Evolutionary conservation across 2,113 vertebrate species (phyloP), one percentile per base, ranked within the genome.

Genomic region (Microcebus murinus): DNA sequence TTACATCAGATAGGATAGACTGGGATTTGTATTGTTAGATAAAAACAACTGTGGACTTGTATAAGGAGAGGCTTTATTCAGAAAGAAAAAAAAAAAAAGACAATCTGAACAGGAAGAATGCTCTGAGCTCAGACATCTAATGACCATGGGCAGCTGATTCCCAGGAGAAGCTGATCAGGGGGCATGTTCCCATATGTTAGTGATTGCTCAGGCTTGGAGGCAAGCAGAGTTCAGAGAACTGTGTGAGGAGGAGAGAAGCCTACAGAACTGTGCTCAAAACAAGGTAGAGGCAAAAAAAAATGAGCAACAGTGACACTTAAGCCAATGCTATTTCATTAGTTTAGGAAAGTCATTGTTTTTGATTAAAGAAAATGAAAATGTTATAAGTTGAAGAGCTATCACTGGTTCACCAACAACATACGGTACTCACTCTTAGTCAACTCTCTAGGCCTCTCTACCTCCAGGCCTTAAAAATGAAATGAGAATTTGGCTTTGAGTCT

Each of bases 81-180:
- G 45, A 45, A 45, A 45, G 8, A 45, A 45, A 45, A 45, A 45
- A 48, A 52, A 80, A 80, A 21, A 68, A 61, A 36, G 4, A 11
- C 31, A 36, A 3, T 39, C 8, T 52, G 6, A 6, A 4, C 25
- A 71, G 2, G 7, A 12, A 39, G 21, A 23, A 31, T 52, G 4
- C 4, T 91, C 15, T 17, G 23, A 50, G 25, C 39, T 91, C 21
- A 68, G 34, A 68, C 48, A 68, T 59, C 45, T 48, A 39, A 0
- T 18, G 8, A 4, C 15, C 6, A 3, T 29, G 34, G 25, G 11
- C 34, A 42, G 59, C 18, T 0, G 0, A 20, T 27, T 27, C 9
- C 25, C n/a, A 83, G 42, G 18, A 77, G 61, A 45, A 42, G 17
- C 45, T 55, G 23, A 10, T 29, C 25, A 23, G 0, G 15, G 9